A percentile compares a stretch with the other conserved stretches of the same genome.
Conservation (phyloP, 1,140 invertebrate genomes). For the Zaprionus camerounensis region DNA sequence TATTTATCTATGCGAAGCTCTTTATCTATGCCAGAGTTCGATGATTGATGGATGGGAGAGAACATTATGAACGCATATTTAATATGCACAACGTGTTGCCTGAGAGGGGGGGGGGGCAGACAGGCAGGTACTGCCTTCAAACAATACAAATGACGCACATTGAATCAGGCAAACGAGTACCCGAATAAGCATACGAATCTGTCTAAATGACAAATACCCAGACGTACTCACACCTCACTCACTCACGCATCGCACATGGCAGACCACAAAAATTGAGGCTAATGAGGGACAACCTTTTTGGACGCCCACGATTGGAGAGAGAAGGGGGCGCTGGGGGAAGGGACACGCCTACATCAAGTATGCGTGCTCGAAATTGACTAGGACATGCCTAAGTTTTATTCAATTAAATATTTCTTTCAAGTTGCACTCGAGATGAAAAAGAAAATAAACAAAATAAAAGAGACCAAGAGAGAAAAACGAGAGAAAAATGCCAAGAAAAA, state of each 20-base stretch:
- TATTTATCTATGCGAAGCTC: slow-evolving; percentile 9
- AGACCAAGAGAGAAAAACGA: neutral
- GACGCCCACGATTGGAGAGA: neutral
- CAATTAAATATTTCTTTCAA: slow-evolving; percentile 28
- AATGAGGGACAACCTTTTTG: slow-evolving; percentile 6
- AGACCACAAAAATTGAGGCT: slow-evolving; percentile 16
- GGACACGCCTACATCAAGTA: slow-evolving; percentile 1
- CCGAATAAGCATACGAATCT: neutral
- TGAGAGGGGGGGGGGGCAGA: neutral
- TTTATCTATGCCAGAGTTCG: slow-evolving; percentile 1
- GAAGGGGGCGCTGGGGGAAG: neutral
- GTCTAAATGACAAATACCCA: slow-evolving; percentile 9
- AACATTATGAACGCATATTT: slow-evolving; percentile 3
- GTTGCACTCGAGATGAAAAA: slow-evolving; percentile 7
- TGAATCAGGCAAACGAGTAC: slow-evolving; percentile 18
- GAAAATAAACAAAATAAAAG: slow-evolving; percentile 13
- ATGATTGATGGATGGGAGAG: slow-evolving; percentile 6
- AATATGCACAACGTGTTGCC: neutral
- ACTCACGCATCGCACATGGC: neutral
- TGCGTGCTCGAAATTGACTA: slow-evolving; percentile 1
- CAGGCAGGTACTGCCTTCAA: neutral
- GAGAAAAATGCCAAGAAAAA: slow-evolving; percentile 1
- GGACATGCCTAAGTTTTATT: slow-evolving; percentile 15
- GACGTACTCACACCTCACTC: neutral
- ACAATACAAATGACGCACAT: slow-evolving; percentile 11